Evolutionary conservation across 2,797 vertebrate genomes (phyloP), one percentile per base, ranked within the genome.

Genomic region (Chelmon rostratus): DNA sequence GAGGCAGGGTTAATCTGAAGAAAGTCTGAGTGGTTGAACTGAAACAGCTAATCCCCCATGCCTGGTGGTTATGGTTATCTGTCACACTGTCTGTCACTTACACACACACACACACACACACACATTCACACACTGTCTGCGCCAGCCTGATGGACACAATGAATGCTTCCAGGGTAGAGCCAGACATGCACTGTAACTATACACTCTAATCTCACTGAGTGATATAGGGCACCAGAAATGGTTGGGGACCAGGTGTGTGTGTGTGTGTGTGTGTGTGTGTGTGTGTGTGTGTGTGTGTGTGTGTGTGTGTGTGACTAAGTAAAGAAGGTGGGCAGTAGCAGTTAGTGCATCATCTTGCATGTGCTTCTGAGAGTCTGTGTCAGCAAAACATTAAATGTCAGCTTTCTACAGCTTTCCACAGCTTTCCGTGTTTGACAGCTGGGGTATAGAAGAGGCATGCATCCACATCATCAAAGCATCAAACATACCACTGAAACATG

Each of bases 1-100:
- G 86, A 89, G 79, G 73, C 50, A 13, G 25, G 37, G 69, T 84
- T 91, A 90, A 93, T 91, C 87, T 88, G 74, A 89, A 88, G 69
- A 89, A 88, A 86, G 80, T 88, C 89, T 90, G 87, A 76, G 52
- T 83, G 76, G 74, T 83, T 85, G 72, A 89, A 86, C 63, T 76
- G 46, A 87, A 86, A 76, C 52, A 3, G 76, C 40, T 89, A 83
- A 89, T 86, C 40, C 83, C 40, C 18, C 13, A 8, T 67, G 65
- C 42, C 52, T 66, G 25, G 11, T 73, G n/a, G 37, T 79, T 80
- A 91, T 73, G 52, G 83, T 79, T 84, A 67, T 82, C 46, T 79
- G 44, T 65, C 71, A 56, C 4, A 57, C 49, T 73, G 82, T 79
- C 81, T 84, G 68, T 61, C 38, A 23, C 0, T 33, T 56, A 21